Evolutionary conservation across 2,113 vertebrate genomes (phyloP).

Genomic region (Anseranas semipalmata): DNA sequence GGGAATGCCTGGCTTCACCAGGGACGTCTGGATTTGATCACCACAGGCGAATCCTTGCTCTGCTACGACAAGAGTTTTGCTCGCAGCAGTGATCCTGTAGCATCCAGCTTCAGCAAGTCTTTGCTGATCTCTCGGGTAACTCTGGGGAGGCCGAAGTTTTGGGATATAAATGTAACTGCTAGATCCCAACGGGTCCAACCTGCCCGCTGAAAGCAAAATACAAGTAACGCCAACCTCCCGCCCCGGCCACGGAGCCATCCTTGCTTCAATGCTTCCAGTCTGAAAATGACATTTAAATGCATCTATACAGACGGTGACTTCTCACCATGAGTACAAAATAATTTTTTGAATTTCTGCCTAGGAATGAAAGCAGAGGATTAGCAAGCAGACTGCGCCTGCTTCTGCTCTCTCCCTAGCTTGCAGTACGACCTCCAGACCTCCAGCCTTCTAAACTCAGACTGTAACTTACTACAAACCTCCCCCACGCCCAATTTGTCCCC

Average conservation of each 20-base stretch:
- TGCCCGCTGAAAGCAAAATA: neutral
- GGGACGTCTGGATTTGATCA: neutral
- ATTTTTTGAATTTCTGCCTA: neutral
- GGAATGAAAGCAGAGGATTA: neutral
- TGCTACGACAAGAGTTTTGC: neutral
- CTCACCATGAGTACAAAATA: neutral
- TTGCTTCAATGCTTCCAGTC: neutral
- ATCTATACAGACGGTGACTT: neutral
- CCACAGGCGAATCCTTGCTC: neutral
- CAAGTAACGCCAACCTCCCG: neutral
- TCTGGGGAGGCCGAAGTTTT: neutral
- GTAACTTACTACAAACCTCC: rapidly evolving
- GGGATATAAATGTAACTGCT: neutral
- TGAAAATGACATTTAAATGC: neutral
- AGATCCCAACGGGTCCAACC: neutral
- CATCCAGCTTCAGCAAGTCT: neutral
- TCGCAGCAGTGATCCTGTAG: rapidly evolving
- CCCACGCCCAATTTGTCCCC: rapidly evolving
- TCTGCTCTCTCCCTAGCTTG: rapidly evolving
- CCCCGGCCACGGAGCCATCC: neutral
- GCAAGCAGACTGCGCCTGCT: neutral
- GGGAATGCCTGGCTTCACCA: neutral
- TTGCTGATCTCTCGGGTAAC: neutral
- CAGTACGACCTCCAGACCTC: neutral
- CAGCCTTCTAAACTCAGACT: neutral